phyloP scores from a whole-genome alignment of 1,140 invertebrate genomes.

The Euwallacea similis region DNA sequence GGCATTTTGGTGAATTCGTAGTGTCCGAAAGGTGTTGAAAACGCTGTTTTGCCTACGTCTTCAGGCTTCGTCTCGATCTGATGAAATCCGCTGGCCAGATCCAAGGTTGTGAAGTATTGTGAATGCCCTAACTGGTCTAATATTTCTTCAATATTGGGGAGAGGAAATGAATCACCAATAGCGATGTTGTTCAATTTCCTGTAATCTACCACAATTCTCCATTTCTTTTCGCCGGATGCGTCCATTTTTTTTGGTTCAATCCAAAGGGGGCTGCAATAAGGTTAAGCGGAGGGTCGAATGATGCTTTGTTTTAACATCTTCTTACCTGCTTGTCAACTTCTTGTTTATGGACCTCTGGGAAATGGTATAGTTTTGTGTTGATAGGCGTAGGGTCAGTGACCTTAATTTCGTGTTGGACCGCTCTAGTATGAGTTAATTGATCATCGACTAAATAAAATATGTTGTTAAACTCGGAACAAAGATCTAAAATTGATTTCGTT shows the following conservation, averaged over 20 bases:
- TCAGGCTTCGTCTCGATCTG: conserved; percentile 54
- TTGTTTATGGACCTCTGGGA: conserved; percentile 50
- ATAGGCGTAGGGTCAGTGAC: conserved; percentile 42
- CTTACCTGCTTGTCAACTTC: conserved; percentile 53
- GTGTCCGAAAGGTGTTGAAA: conserved; percentile 48
- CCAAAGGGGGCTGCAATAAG: conserved; percentile 51
- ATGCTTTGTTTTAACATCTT: conserved; percentile 54
- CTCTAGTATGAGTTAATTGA: conserved; percentile 32
- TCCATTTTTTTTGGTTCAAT: conserved; percentile 54
- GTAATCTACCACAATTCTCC: conserved; percentile 53
- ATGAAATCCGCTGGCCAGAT: conserved; percentile 58
- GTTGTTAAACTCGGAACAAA: conserved; percentile 41
- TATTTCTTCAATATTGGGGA: conserved; percentile 58
- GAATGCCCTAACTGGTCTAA: conserved; percentile 54
- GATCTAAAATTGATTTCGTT: conserved; percentile 15
- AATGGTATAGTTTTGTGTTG: conserved; percentile 47
- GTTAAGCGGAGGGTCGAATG: conserved; percentile 49
- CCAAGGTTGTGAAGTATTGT: conserved; percentile 57
- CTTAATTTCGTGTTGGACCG: conserved; percentile 45
- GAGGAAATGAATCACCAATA: conserved; percentile 53
- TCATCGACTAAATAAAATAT: conserved; percentile 43
- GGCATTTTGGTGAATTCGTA: conserved; percentile 50
- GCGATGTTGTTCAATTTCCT: conserved; percentile 52
- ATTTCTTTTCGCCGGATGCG: conserved; percentile 52
- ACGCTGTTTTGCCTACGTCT: conserved; percentile 56